A percentile compares a stretch with the other conserved stretches of the same genome.
Evolutionary conservation across 2,113 vertebrate genomes (phyloP).

Genomic region (Centropus bengalensis): DNA sequence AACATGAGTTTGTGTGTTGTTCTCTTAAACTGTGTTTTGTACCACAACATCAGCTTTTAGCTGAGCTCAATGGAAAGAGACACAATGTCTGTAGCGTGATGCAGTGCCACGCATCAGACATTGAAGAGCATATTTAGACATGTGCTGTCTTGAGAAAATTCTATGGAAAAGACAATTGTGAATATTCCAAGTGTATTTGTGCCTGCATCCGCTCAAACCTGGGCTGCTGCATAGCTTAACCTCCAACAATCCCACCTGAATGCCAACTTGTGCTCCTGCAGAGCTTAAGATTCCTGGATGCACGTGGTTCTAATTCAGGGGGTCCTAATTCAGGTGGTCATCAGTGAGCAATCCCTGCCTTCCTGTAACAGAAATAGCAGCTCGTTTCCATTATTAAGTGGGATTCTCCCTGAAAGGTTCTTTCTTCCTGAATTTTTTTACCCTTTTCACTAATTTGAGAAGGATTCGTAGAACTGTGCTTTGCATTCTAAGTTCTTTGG

Average conservation of each 20-base stretch:
- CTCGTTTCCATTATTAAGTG: not conserved
- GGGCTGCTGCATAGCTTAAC: not conserved
- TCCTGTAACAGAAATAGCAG: not conserved
- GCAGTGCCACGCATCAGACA: rapidly evolving
- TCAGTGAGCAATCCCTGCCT: not conserved
- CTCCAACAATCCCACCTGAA: not conserved
- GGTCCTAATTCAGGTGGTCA: rapidly evolving
- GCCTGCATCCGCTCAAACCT: rapidly evolving
- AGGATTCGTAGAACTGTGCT: not conserved
- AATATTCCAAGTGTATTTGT: rapidly evolving
- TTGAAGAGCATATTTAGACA: rapidly evolving
- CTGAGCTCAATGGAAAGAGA: not conserved
- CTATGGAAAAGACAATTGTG: too few species aligned
- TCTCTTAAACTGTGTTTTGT: not conserved
- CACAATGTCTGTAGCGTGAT: rapidly evolving
- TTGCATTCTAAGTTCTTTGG: not conserved
- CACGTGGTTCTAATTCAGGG: not conserved
- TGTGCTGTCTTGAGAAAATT: not conserved
- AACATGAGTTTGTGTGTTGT: not conserved
- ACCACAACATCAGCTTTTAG: not conserved
- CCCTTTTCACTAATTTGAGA: not conserved
- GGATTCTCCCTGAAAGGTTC: not conserved
- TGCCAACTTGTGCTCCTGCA: rapidly evolving
- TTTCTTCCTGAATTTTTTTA: not conserved
- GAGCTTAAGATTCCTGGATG: not conserved